Evolutionary conservation across 2,797 vertebrate genomes (phyloP).

Genomic region (Lepus townsendii): DNA sequence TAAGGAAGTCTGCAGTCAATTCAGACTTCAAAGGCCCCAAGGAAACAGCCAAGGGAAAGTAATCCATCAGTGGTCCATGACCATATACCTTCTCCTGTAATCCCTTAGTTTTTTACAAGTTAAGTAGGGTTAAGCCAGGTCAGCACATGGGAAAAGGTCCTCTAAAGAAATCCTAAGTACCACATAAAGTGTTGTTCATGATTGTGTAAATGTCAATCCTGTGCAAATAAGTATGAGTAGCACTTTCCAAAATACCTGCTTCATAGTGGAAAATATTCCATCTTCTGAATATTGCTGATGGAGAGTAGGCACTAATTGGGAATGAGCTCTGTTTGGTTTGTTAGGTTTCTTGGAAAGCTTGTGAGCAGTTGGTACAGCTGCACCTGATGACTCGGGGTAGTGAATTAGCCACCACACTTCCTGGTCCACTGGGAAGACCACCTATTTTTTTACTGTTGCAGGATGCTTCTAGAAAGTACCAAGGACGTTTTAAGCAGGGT

Average conservation of each 20-base stretch:
- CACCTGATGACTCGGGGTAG: neutral
- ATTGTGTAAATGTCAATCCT: constrained; percentile 63
- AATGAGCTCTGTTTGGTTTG: neutral
- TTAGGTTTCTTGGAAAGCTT: constrained; percentile 63
- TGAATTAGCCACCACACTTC: neutral
- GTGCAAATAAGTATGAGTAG: constrained; percentile 52
- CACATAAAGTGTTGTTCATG: constrained; percentile 64
- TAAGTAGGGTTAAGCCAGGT: constrained; percentile 81
- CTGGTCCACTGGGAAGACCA: constrained; percentile 9
- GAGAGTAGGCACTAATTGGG: neutral
- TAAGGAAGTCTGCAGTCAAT: constrained; percentile 53
- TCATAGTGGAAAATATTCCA: constrained; percentile 4
- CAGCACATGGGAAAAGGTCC: constrained; percentile 66
- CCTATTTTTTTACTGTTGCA: neutral
- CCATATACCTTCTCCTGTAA: constrained; percentile 71
- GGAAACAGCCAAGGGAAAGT: constrained; percentile 63
- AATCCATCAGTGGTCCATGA: constrained; percentile 60
- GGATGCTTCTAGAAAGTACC: constrained; percentile 7
- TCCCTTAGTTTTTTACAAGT: constrained; percentile 69
- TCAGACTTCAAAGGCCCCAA: constrained; percentile 70
- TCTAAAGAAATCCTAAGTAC: constrained; percentile 67
- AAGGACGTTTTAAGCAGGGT: constrained; percentile 21
- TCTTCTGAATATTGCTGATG: neutral
- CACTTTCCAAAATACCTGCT: constrained; percentile 57
- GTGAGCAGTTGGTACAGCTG: neutral